phyloP scores from a whole-genome alignment of 37 sponge, comb jelly and placozoan genomes.

The Axinella damicornis region DNA sequence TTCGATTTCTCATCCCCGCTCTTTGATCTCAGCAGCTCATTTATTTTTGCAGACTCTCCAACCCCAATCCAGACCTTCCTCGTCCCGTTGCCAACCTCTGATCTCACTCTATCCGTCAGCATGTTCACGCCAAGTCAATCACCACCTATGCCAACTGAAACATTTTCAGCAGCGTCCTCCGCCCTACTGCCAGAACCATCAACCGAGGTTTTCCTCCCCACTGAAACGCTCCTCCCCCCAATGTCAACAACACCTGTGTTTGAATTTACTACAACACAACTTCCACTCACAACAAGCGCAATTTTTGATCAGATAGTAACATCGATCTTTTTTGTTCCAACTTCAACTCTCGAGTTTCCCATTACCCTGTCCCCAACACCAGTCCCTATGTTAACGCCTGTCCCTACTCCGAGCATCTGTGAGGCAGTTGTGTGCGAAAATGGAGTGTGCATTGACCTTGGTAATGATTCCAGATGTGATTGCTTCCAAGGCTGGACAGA shows the following conservation, averaged over 20 bases:
- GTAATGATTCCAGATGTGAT: background rate
- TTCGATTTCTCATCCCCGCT: background rate
- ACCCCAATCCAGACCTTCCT: background rate
- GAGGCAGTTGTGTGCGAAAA: constrained; percentile 10
- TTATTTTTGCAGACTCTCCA: background rate
- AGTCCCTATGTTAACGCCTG: background rate
- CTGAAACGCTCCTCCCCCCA: background rate
- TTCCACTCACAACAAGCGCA: background rate
- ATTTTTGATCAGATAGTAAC: background rate
- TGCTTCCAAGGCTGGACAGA: constrained; percentile 21
- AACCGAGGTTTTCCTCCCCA: background rate
- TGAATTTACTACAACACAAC: background rate
- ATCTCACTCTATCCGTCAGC: background rate
- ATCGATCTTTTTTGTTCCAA: background rate
- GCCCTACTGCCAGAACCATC: background rate
- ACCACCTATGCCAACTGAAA: background rate
- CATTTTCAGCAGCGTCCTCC: background rate
- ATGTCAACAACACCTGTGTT: background rate
- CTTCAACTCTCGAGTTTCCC: background rate
- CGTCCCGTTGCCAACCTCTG: background rate
- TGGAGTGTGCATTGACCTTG: constrained; percentile 22
- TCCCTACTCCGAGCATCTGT: constrained; percentile 17
- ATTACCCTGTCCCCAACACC: background rate
- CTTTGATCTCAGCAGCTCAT: background rate
- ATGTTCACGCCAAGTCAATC: background rate